A percentile compares a stretch with the other conserved stretches of the same genome.
phyloP scores from a whole-genome alignment of 2,113 vertebrate genomes.

The Pongo abelii region DNA sequence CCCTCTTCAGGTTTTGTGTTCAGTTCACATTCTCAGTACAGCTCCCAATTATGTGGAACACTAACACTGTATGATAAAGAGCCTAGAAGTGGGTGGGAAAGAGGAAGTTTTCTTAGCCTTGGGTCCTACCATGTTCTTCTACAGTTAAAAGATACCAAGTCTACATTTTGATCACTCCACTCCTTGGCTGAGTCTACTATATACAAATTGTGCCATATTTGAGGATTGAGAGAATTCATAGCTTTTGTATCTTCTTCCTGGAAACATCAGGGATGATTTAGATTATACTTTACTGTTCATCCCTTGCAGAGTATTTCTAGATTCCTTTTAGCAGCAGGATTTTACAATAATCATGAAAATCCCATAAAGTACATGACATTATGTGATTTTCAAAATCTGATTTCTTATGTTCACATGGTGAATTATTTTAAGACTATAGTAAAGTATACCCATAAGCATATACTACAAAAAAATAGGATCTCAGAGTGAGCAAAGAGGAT shows the following conservation, averaged over 20 bases:
- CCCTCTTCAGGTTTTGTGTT: background rate
- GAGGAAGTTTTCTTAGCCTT: background rate
- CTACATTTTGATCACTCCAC: no score
- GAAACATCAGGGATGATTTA: background rate
- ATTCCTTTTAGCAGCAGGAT: constrained; percentile 19
- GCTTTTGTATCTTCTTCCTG: background rate
- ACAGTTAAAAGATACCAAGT: background rate
- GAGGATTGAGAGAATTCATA: background rate
- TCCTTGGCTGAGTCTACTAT: no score
- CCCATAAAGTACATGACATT: constrained; percentile 68
- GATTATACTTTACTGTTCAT: background rate
- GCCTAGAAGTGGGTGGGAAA: accelerated
- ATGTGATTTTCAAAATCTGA: constrained; percentile 64
- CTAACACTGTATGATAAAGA: background rate
- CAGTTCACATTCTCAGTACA: background rate
- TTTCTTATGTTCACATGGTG: constrained; percentile 58
- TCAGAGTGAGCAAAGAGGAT: constrained; percentile 62
- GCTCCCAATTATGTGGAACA: background rate
- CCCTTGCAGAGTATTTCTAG: background rate
- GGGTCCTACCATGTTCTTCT: background rate
- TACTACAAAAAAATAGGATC: constrained; percentile 51
- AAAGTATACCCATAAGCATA: constrained; percentile 24
- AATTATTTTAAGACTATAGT: constrained; percentile 66
- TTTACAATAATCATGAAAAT: constrained; percentile 73
- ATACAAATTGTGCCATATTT: background rate